Conservation (phyloP, 2,113 vertebrate species). For the Gnathonemus longibarbis region DNA sequence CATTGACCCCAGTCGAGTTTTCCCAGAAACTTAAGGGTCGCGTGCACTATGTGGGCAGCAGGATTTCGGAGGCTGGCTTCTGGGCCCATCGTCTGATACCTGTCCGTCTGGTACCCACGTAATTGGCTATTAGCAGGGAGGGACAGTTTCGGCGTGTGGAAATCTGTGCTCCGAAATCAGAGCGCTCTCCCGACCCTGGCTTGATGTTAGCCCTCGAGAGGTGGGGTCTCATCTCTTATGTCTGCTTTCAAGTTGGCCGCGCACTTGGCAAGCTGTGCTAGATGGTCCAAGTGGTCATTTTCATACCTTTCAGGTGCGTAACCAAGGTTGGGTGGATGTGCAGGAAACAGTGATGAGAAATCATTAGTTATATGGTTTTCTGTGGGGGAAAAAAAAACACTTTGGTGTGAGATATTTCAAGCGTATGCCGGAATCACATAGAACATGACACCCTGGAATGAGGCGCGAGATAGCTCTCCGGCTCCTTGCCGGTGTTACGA, state of each 20-base stretch:
- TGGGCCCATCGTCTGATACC: neutral
- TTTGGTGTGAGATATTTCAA: neutral
- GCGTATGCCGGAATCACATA: neutral
- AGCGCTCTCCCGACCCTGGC: neutral
- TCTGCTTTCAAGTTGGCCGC: neutral
- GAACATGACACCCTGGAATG: neutral
- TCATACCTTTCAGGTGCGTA: neutral
- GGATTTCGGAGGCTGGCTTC: neutral
- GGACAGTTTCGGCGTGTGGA: neutral
- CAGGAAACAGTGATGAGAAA: neutral
- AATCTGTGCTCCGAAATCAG: neutral
- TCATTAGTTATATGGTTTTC: neutral
- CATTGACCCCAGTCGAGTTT: neutral
- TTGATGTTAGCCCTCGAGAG: neutral
- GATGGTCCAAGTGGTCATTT: neutral
- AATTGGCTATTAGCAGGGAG: conserved; percentile 30
- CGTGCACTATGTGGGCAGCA: neutral
- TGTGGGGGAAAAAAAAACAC: neutral
- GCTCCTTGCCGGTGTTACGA: neutral
- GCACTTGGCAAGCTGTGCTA: neutral
- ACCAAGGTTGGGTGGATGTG: neutral
- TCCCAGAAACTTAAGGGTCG: neutral
- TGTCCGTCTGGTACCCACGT: conserved; percentile 24
- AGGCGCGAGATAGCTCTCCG: neutral
- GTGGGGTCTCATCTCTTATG: neutral